Evolutionary conservation across 2,888 invertebrate species (phyloP), one percentile per base, ranked within the genome.

Genomic region (Tethea ocularis): DNA sequence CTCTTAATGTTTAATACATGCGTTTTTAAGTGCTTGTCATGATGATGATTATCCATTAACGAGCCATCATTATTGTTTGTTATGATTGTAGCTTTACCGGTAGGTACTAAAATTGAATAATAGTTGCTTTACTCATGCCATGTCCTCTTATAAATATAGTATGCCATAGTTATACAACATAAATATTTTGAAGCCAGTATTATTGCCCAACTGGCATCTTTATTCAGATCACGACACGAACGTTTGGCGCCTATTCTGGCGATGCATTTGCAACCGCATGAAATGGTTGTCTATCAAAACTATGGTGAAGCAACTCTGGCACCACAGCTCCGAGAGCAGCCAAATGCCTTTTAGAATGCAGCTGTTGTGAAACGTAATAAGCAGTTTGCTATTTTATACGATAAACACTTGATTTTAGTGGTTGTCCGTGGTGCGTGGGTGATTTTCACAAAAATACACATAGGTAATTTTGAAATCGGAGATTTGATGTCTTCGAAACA

Each of bases 161-260:
- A 68, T 75, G 72, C 69, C 73, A 77, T 70, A 70, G 68, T 66
- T 69, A 33, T 55, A 20, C 38, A 60, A 59, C 57, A 67, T 69
- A 76, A 68, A 71, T 68, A 74, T 65, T 64, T 72, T 72, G 67
- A 74, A 69, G 66, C 65, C 72, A 74, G 77, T 70, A 72, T 61
- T 64, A 72, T 87, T 86, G 78, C 84, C 72, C 75, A 85, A 86
- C 79, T 75, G 77, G 73, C 77, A 80, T 82, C 70, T 78, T 77
- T 82, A 86, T 87, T 86, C 83, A 76, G 71, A 73, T 73, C 84
- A 80, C 78, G 80, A 74, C 62, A 64, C 64, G 61, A n/a, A 62
- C 61, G 72, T 68, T 83, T 79, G 82, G 77, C 82, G 80, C 77
- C 79, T 82, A 81, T 83, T 83, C 80, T 74, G 82, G 78, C 76